Evolutionary conservation across 2,113 vertebrate species (phyloP).

Genomic region (Pelusios castaneus): DNA sequence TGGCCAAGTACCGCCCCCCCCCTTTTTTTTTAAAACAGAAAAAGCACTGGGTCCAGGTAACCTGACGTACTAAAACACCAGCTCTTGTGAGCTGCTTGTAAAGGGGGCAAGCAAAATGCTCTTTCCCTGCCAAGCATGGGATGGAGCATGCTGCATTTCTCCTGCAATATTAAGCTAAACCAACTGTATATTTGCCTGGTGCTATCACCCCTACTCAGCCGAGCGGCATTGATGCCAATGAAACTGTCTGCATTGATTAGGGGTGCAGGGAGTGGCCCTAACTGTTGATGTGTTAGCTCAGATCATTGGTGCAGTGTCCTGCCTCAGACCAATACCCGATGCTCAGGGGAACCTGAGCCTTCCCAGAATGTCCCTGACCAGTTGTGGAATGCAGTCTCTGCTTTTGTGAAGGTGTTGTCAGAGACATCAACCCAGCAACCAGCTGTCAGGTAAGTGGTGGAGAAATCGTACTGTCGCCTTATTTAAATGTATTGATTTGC

Average conservation of each 20-base stretch:
- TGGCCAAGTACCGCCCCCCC: too few species aligned
- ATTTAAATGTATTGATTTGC: accelerated
- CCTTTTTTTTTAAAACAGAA: too few species aligned
- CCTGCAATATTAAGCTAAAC: neutral
- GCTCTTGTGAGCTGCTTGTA: neutral
- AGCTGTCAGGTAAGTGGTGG: neutral
- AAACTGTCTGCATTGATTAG: neutral
- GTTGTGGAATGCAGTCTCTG: accelerated
- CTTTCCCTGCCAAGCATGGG: neutral
- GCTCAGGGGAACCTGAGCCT: accelerated
- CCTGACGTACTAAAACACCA: neutral
- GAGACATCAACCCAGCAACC: neutral
- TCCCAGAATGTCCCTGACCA: accelerated
- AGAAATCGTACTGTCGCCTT: neutral
- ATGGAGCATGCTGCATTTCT: neutral
- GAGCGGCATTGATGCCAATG: neutral
- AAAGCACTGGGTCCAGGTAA: too few species aligned
- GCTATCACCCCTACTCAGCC: neutral
- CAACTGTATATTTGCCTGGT: neutral
- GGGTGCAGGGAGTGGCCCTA: neutral
- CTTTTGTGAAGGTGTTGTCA: accelerated
- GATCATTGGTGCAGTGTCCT: neutral
- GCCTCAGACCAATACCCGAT: neutral
- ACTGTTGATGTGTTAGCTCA: neutral
- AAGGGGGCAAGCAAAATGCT: neutral